Evolutionary conservation across 2,797 vertebrate genomes (phyloP).

Genomic region (Periophthalmus magnuspinnatus): DNA sequence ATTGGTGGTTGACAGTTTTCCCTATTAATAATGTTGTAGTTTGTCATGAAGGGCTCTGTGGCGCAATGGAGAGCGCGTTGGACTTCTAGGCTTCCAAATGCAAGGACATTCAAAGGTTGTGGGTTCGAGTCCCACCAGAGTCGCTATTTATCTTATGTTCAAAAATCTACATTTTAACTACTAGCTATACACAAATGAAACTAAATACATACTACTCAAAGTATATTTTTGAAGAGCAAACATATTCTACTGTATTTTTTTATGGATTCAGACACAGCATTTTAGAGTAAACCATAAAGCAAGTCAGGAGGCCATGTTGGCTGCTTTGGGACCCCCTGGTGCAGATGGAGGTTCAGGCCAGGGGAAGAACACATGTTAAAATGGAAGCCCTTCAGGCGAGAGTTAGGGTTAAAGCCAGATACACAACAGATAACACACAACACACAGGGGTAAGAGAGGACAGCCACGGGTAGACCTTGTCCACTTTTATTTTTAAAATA

Average conservation of each 20-base stretch:
- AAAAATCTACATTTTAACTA: too few species aligned
- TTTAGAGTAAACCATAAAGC: background rate
- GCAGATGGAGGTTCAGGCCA: constrained; percentile 55
- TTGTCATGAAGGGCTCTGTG: constrained; percentile 87
- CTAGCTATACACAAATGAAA: too few species aligned
- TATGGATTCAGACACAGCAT: background rate
- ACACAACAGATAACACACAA: constrained; percentile 63
- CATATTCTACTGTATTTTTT: too few species aligned
- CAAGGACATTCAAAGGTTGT: constrained; percentile 83
- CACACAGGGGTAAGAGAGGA: constrained; percentile 75
- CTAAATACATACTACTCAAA: too few species aligned
- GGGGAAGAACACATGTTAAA: constrained; percentile 52
- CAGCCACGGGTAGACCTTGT: constrained; percentile 68
- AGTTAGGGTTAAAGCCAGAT: constrained; percentile 65
- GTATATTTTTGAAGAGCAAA: too few species aligned
- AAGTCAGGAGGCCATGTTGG: constrained; percentile 66
- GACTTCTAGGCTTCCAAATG: constrained; percentile 72
- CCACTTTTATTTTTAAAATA: constrained; percentile 98
- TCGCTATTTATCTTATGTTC: constrained; percentile 59
- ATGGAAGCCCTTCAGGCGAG: constrained; percentile 41
- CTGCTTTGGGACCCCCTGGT: constrained; percentile 53
- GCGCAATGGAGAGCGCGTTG: constrained; percentile 95
- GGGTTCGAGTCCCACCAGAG: constrained; percentile 88
- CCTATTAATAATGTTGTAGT: too few species aligned
- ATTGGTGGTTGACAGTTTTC: too few species aligned